phyloP scores from a whole-genome alignment of 2,888 invertebrate genomes.

The Osmoderma eremita region DNA sequence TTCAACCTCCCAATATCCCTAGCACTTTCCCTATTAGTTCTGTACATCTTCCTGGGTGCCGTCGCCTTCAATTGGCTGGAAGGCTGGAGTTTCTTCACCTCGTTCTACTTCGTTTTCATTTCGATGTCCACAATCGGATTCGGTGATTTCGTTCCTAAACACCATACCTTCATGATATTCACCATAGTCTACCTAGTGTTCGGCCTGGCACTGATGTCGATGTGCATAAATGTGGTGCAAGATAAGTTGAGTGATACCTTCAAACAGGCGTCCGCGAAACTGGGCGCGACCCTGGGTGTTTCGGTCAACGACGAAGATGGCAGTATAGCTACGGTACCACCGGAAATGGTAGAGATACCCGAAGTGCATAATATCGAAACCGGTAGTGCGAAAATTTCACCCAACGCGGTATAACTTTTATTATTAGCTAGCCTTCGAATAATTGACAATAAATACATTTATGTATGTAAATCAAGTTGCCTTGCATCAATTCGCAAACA shows the following conservation, averaged over 20 bases:
- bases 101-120: constrained; percentile 97
- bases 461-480: background rate
- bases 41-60: constrained; percentile 90
- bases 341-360: constrained; percentile 56
- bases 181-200: constrained; percentile 94
- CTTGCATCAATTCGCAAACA: too few relatives aligned
- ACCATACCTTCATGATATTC: constrained; percentile 85
- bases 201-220: constrained; percentile 93
- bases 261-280: constrained; percentile 83
- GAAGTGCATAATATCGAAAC: constrained; percentile 49
- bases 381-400: constrained; percentile 10
- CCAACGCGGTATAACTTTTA: constrained; percentile 5
- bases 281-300: constrained; percentile 85
- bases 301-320: constrained; percentile 77
- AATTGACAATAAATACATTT: background rate
- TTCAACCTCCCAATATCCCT: constrained; percentile 94
- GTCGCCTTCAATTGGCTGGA: constrained; percentile 81
- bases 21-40: constrained; percentile 82
- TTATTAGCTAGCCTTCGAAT: background rate
- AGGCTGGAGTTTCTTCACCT: constrained; percentile 90
- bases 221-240: constrained; percentile 97
- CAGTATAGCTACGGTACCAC: constrained; percentile 56
- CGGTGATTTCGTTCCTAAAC: constrained; percentile 87
- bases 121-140: constrained; percentile 98
- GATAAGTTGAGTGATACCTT: constrained; percentile 83